Percentiles rank a stretch among this genome's conserved stretches.
These are phyloP conservation scores for Agrotis clavis DNA, from an alignment of 2,888 invertebrate species.

Conservation along the genomic window DNA sequence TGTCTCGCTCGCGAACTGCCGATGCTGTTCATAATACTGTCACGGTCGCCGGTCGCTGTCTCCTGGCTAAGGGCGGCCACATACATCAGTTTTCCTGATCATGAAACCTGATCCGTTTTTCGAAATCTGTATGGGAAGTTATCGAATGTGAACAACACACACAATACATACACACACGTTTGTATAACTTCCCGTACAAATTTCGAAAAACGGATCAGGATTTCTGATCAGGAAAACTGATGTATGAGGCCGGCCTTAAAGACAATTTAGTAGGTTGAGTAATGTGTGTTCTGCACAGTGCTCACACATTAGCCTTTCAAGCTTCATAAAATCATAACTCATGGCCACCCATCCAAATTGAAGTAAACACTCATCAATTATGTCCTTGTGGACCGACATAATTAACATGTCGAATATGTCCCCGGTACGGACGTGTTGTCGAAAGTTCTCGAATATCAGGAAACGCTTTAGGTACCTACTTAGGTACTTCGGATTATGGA, in stretches of 20 bases:
- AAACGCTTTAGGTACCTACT: neutral
- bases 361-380: slow-evolving; percentile 52
- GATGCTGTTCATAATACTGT: no score
- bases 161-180: no score
- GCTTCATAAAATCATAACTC: slow-evolving; percentile 12
- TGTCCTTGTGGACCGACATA: slow-evolving; percentile 9
- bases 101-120: no score
- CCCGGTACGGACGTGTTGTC: slow-evolving; percentile 10
- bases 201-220: no score
- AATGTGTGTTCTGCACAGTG: slow-evolving; percentile 24
- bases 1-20: no score
- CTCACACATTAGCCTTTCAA: slow-evolving; percentile 36
- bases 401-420: slow-evolving; percentile 32
- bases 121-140: no score
- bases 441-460: slow-evolving; percentile 13
- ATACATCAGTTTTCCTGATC: no score
- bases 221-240: no score
- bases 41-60: no score
- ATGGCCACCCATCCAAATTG: slow-evolving; percentile 15
- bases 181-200: no score
- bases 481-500: neutral
- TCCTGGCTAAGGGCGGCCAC: no score
- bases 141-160: no score
- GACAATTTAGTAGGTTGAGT: neutral
- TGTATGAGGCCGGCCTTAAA: neutral